These are phyloP conservation scores for Zaprionus vittiger DNA, from an alignment of 1,140 invertebrate species.

Conservation along the genomic window DNA sequence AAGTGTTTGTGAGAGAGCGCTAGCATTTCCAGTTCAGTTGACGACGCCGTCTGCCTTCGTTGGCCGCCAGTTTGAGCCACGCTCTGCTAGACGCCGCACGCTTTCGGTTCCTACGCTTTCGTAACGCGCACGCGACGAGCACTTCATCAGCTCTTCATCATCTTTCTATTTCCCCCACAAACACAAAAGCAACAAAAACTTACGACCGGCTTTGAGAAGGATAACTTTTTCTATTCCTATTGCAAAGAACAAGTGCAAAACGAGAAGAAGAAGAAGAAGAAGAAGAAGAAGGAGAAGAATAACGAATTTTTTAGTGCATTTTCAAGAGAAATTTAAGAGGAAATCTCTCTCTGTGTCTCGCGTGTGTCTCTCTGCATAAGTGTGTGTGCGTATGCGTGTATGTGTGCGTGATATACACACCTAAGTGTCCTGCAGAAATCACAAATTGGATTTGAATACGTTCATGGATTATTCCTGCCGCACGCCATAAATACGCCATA, in stretches of 20 bases:
- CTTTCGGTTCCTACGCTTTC: slow-evolving; percentile 54
- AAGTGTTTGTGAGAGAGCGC: slow-evolving; percentile 1
- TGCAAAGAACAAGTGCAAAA: slow-evolving; percentile 26
- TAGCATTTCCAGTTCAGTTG: slow-evolving; percentile 31
- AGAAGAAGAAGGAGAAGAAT: not conserved
- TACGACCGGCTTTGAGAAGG: slow-evolving; percentile 40
- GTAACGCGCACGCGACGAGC: slow-evolving; percentile 46
- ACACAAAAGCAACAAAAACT: slow-evolving; percentile 23
- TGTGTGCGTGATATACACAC: slow-evolving; percentile 69
- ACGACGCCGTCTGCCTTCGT: slow-evolving; percentile 19
- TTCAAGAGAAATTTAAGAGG: slow-evolving; percentile 36
- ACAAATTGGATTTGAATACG: slow-evolving; percentile 37
- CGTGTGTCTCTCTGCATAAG: not conserved
- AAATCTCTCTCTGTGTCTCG: slow-evolving; percentile 39
- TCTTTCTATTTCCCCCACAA: slow-evolving; percentile 30
- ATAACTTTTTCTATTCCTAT: slow-evolving; percentile 38
- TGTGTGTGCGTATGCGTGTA: not conserved
- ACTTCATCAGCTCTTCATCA: slow-evolving; percentile 49
- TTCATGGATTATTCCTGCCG: slow-evolving; percentile 59
- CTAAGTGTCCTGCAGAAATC: slow-evolving; percentile 67
- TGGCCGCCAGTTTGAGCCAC: slow-evolving; percentile 59
- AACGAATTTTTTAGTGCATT: slow-evolving; percentile 19
- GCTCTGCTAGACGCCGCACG: slow-evolving; percentile 72
- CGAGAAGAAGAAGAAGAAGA: not conserved
- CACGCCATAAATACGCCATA: slow-evolving; percentile 42